Evolutionary conservation across 2,888 invertebrate species (phyloP), one percentile per base, ranked within the genome.

Genomic region (Siphonodentalium dalli): DNA sequence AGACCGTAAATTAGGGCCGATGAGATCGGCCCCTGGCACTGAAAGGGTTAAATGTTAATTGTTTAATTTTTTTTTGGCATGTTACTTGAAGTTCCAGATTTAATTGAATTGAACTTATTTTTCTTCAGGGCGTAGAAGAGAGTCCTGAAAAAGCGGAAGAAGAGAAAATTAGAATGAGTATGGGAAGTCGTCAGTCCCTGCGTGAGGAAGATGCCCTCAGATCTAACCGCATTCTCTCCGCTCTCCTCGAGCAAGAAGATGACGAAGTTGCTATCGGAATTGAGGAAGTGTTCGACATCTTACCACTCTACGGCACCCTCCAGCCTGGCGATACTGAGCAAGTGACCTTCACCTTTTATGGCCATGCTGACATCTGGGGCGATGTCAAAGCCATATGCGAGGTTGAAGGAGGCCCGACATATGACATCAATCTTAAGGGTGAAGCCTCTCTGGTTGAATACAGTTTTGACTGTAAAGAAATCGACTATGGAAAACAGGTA

Each of bases 271-370:
- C 55, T 5, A 66, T 77, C 43, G 76, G 78, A 8, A 65, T 78
- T 11, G 79, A 79, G 48, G 77, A 78, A 72, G 74, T 81, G 21
- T 82, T 82, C 71, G 80, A 82, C 65, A 80, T 82, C 31, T 63
- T 80, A 40, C 82, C 82, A 4, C 54, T 82, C 49, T 80, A 80
- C 64, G 82, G 82, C 4, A 71, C 68, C 21, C 63, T 82, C 29
- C 72, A 75, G 51, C 80, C 82, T 37, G 80, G 79, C 4, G 78
- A 79, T 57, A 77, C 77, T 11, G 81, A 82, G 48, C 78, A 79
- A 57, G 70, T 82, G 26, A 79, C 80, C 39, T 72, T 82, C 65
- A 82, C 80, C 55, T 82, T 81, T 61, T 82, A 75, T 68, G 82
- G 82, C 24, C 81, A 82, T 67, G 71, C 79, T 28, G 74, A 80